phyloP scores from a whole-genome alignment of 2,797 vertebrate species.

The Miichthys miiuy region DNA sequence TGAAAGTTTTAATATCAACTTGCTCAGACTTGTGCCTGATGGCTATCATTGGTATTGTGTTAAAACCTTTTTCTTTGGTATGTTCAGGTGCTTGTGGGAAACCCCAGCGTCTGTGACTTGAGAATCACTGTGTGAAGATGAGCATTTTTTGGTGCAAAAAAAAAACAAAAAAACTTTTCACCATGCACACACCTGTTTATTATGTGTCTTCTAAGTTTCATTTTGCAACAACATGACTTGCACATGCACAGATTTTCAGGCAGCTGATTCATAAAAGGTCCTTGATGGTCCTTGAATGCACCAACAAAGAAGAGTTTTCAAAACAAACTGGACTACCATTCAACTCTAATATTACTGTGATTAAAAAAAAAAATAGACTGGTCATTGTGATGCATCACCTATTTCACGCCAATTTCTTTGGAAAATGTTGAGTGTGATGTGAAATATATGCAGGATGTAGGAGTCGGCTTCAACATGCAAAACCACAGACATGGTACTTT shows the following conservation, averaged over 20 bases:
- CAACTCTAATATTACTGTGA: neutral
- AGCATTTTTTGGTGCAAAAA: neutral
- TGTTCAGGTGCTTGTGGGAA: slow-evolving; percentile 18
- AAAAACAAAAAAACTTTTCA: neutral
- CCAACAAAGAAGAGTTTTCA: slow-evolving; percentile 4
- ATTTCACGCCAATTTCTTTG: slow-evolving; percentile 26
- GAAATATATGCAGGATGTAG: slow-evolving; percentile 31
- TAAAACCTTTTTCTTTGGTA: neutral
- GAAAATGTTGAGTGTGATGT: slow-evolving; percentile 30
- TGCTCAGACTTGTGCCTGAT: neutral
- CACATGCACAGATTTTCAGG: neutral
- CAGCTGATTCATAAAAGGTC: slow-evolving; percentile 1
- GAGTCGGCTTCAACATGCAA: slow-evolving; percentile 39
- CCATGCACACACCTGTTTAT: neutral
- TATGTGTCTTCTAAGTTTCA: neutral
- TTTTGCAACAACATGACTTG: neutral
- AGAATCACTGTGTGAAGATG: slow-evolving; percentile 3
- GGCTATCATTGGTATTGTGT: neutral
- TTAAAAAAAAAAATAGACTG: neutral
- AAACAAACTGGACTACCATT: slow-evolving; percentile 8
- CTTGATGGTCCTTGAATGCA: slow-evolving; percentile 2
- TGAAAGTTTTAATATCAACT: neutral
- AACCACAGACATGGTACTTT: slow-evolving; percentile 68
- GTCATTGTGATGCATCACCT: slow-evolving; percentile 21
- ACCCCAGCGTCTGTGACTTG: neutral